phyloP scores from a whole-genome alignment of 2,797 vertebrate species.

The Myiotriccus ornatus region DNA sequence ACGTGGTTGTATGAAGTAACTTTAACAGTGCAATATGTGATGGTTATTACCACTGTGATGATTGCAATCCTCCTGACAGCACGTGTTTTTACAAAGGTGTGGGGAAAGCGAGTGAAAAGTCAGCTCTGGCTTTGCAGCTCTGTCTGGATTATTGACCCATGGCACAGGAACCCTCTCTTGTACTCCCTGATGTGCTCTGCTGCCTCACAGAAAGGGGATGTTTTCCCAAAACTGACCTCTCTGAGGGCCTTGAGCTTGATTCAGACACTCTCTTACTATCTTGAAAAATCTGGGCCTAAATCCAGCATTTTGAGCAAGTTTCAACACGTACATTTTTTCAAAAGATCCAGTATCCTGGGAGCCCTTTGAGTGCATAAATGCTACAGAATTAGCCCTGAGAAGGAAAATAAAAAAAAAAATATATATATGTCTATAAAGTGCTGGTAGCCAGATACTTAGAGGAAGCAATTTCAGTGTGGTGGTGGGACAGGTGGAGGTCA shows the following conservation, averaged over 20 bases:
- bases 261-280: neutral
- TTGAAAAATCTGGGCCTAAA: neutral
- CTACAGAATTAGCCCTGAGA: neutral
- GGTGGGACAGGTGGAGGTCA: neutral
- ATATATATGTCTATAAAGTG: neutral
- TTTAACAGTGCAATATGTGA: neutral
- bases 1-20: neutral
- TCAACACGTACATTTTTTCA: fast-evolving
- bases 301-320: neutral
- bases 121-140: neutral
- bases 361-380: neutral
- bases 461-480: neutral
- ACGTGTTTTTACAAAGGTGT: neutral
- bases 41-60: neutral
- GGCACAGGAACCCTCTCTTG: fast-evolving
- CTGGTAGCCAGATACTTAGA: neutral
- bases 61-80: neutral
- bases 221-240: neutral
- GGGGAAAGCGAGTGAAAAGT: neutral
- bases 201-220: neutral
- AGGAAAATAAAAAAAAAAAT: neutral
- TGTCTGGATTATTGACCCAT: neutral
- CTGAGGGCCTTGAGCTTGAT: neutral
- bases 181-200: fast-evolving
- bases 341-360: neutral